Conservation (phyloP, 2,888 invertebrate genomes). For the Embidobia sp. region DNA sequence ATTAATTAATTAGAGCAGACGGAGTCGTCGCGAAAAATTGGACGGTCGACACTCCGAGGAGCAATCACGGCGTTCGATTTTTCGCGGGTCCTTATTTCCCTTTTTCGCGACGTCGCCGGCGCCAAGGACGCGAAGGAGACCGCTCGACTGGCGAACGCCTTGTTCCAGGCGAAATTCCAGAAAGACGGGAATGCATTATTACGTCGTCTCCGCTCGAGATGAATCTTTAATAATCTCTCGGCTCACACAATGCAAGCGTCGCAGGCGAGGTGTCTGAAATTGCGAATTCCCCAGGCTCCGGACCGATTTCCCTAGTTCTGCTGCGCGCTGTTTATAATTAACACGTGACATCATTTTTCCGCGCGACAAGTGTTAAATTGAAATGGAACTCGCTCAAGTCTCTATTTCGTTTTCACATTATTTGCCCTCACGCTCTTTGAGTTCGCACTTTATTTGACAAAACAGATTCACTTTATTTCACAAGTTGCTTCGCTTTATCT, state of each 20-base stretch:
- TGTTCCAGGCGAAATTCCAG: slow-evolving; percentile 57
- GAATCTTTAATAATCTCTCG: slow-evolving; percentile 75
- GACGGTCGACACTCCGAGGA: too few relatives aligned
- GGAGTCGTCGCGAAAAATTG: too few relatives aligned
- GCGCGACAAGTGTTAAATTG: slow-evolving; percentile 7
- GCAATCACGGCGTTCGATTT: too few relatives aligned
- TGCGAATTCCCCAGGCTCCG: slow-evolving; percentile 67
- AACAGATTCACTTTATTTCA: too few relatives aligned
- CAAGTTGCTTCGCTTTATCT: too few relatives aligned
- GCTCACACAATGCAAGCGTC: slow-evolving; percentile 52
- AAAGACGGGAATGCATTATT: slow-evolving; percentile 63
- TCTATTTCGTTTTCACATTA: too few relatives aligned
- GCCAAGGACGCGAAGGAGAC: slow-evolving; percentile 53
- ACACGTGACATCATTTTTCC: slow-evolving; percentile 19
- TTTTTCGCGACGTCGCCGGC: slow-evolving; percentile 47
- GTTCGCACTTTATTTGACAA: too few relatives aligned
- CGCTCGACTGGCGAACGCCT: slow-evolving; percentile 45
- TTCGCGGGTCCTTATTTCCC: slow-evolving; percentile 8
- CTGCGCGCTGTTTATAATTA: slow-evolving; percentile 48
- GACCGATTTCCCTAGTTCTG: slow-evolving; percentile 41
- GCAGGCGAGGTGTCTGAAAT: slow-evolving; percentile 64
- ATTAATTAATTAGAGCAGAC: too few relatives aligned
- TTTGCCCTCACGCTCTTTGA: too few relatives aligned
- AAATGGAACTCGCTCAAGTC: too few relatives aligned
- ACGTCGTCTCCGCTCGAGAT: slow-evolving; percentile 65